Conservation (phyloP, 1,140 invertebrate species). For the Hycleus phaleratus region DNA sequence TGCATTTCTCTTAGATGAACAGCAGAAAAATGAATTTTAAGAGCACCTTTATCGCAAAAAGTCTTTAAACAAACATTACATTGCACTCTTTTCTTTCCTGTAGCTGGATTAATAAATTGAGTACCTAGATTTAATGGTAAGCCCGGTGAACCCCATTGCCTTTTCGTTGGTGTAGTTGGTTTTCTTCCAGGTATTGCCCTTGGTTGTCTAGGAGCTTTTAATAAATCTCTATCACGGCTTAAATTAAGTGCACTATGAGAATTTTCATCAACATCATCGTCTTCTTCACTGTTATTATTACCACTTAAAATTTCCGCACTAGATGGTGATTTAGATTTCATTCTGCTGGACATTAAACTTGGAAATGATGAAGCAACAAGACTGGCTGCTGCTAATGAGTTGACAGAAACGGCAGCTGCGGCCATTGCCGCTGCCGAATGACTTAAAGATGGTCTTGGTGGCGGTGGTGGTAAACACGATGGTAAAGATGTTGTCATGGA, state of each 20-base stretch:
- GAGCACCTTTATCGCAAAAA: conserved; percentile 98
- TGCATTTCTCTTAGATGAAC: conserved; percentile 99
- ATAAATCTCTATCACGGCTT: conserved; percentile 45
- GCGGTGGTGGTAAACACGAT: conserved; percentile 55
- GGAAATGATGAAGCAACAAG: conserved; percentile 43
- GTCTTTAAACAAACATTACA: conserved; percentile 98
- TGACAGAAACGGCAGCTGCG: conserved; percentile 41
- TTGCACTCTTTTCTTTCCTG: conserved; percentile 93
- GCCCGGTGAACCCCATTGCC: conserved; percentile 76
- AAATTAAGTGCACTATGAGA: conserved; percentile 62
- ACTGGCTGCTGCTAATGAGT: conserved; percentile 41
- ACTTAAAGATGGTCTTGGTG: conserved; percentile 45
- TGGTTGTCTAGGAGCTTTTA: conserved; percentile 39
- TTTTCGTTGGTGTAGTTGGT: conserved; percentile 78
- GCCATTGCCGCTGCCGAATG: conserved; percentile 49
- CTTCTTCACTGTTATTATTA: conserved; percentile 44
- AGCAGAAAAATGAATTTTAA: conserved; percentile 99
- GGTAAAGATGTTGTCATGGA: conserved; percentile 53
- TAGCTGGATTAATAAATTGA: conserved; percentile 83
- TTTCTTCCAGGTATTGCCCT: conserved; percentile 52
- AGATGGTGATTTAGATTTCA: conserved; percentile 40
- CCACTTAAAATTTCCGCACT: conserved; percentile 38
- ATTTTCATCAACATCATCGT: conserved; percentile 58
- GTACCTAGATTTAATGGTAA: conserved; percentile 81
- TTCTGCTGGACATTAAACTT: conserved; percentile 34